These are phyloP conservation scores for Prinia subflava DNA, from an alignment of 2,113 vertebrate species.

Conservation along the genomic window DNA sequence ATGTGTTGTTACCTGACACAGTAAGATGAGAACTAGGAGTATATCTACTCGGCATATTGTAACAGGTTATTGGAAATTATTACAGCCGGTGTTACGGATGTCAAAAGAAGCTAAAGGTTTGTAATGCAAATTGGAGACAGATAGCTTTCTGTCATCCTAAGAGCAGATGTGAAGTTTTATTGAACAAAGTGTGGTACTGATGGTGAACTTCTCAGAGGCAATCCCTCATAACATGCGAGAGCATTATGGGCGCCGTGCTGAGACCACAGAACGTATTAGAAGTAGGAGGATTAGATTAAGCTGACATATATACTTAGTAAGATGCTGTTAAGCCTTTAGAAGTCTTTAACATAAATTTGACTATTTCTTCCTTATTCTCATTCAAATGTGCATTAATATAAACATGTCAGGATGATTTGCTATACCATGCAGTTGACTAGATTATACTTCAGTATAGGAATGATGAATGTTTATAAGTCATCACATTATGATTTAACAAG, in stretches of 20 bases:
- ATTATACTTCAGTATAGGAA: slow-evolving; percentile 32
- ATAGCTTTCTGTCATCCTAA: slow-evolving; percentile 61
- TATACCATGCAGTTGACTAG: slow-evolving; percentile 36
- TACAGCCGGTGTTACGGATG: neutral
- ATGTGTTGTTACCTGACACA: slow-evolving; percentile 11
- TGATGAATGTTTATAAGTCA: slow-evolving; percentile 47
- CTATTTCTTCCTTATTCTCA: slow-evolving; percentile 62
- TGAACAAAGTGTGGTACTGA: slow-evolving; percentile 31
- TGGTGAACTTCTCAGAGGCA: slow-evolving; percentile 56
- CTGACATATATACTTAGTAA: slow-evolving; percentile 68
- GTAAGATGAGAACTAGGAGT: neutral
- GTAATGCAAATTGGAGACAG: slow-evolving; percentile 65
- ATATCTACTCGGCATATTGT: neutral
- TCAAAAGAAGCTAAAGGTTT: slow-evolving; percentile 61
- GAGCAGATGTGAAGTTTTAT: slow-evolving; percentile 59
- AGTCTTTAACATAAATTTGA: slow-evolving; percentile 70
- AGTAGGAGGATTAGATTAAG: slow-evolving; percentile 66
- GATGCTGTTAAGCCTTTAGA: slow-evolving; percentile 60
- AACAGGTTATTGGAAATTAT: slow-evolving; percentile 44
- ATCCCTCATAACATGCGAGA: slow-evolving; percentile 43
- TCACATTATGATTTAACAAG: slow-evolving; percentile 49
- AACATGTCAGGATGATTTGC: slow-evolving; percentile 51
- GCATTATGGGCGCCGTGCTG: slow-evolving; percentile 54
- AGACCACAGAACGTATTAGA: slow-evolving; percentile 40
- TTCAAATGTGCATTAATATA: slow-evolving; percentile 65